These are phyloP conservation scores for Neuroscelio doddi DNA, from an alignment of 2,888 invertebrate genomes.

Conservation along the genomic window DNA sequence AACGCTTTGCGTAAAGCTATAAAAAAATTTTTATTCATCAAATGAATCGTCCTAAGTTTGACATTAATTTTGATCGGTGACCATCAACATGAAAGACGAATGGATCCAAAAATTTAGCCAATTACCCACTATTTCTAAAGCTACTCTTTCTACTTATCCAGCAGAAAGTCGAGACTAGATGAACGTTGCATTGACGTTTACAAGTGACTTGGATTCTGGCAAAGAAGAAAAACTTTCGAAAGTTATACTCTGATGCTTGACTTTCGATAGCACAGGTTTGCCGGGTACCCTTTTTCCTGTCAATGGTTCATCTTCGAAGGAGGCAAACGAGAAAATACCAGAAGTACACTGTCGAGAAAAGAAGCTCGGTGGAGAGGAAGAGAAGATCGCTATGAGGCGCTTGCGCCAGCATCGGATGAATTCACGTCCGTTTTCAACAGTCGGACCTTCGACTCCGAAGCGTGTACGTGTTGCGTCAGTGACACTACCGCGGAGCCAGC, in stretches of 20 bases:
- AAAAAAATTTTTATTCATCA: neutral
- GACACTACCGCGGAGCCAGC: too few relatives aligned
- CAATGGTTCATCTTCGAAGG: slow-evolving; percentile 3
- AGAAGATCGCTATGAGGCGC: slow-evolving; percentile 43
- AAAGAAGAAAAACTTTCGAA: slow-evolving; percentile 39
- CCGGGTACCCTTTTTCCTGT: slow-evolving; percentile 22
- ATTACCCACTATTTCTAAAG: slow-evolving; percentile 3
- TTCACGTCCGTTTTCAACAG: slow-evolving; percentile 63
- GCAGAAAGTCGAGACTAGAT: slow-evolving; percentile 13
- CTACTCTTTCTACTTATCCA: neutral
- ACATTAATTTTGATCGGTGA: neutral
- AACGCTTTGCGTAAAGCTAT: neutral
- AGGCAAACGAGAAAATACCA: slow-evolving; percentile 19
- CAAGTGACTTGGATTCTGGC: slow-evolving; percentile 40
- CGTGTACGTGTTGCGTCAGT: slow-evolving; percentile 65
- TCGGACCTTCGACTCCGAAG: slow-evolving; percentile 68
- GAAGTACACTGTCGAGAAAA: slow-evolving; percentile 24
- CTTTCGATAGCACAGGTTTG: slow-evolving; percentile 34
- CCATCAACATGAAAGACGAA: slow-evolving; percentile 1
- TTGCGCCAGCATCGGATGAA: slow-evolving; percentile 46
- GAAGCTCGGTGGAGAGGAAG: slow-evolving; percentile 29
- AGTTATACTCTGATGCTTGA: slow-evolving; percentile 37
- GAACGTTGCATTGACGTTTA: slow-evolving; percentile 35
- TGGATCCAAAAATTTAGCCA: slow-evolving; percentile 7
- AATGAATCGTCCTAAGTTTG: too few relatives aligned